Base-by-base conservation (phyloP, 2,113 vertebrate genomes). In the Microtus richardsoni region DNA sequence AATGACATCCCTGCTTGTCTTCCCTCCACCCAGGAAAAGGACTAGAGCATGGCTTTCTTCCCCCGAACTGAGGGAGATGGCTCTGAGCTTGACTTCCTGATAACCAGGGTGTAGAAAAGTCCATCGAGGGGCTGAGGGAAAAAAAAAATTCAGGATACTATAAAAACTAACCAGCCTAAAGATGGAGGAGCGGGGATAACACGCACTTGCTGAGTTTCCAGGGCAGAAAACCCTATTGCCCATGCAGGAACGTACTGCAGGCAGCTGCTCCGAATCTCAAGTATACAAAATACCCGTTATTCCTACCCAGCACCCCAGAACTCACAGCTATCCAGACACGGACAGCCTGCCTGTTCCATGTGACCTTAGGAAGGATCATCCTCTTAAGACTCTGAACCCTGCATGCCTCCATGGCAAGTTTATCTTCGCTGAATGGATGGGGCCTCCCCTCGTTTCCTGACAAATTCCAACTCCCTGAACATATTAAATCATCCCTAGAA, bases 1-100 rank as follows among this genome's bases (percentile, higher is more conserved):
- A 92, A 96, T 96, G 75, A 94, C 88, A 96, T 84, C 83, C 47
- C 93, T 91, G 78, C 79, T 92, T 68, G 77, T 93, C 93, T 49
- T 89, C 66, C 41, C 82, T 84, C 66, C 68, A 74, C 90, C 93
- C 96, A 77, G 93, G 91, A 88, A 87, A 73, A 93, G 87, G 78
- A 44, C 64, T 71, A 75, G 91, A 41, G 33, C 52, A 84, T 22
- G 30, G 54, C 66, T 88, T 49, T 60, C 68, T 44, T 94, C 82
- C 41, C n/a, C 36, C 89, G 82, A 30, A 33, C 3, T 4, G 62
- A 82, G 52, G 60, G 75, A 92, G n/a, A 78, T 47, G 62, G 8
- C 64, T 92, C 95, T 58, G 62, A 89, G 75, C 36, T 62, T 58
- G 93, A 71, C 44, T 87, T 96, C 70, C 93, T 85, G 75, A 71